Evolutionary conservation across 1,140 invertebrate species (phyloP).

Genomic region (Orius laevigatus): DNA sequence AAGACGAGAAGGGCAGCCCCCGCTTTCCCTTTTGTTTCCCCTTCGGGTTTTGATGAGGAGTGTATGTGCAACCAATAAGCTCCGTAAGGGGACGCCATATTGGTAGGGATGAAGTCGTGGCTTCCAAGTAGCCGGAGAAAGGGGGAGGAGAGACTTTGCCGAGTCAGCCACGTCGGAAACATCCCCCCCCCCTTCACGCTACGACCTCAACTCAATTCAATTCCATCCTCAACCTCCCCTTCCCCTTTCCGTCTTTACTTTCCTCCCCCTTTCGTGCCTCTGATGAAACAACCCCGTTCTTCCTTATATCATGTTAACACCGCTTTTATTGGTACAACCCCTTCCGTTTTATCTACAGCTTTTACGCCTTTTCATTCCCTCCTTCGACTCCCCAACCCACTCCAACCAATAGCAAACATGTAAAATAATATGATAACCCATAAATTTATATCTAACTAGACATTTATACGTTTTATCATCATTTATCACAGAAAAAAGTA

Average conservation of each 20-base stretch:
- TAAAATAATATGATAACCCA: too few relatives aligned
- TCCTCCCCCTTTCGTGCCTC: constrained; percentile 11
- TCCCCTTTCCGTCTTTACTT: constrained; percentile 6
- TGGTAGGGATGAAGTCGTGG: constrained; percentile 11
- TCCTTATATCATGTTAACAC: constrained; percentile 16
- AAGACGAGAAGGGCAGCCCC: too few relatives aligned
- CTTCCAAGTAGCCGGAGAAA: constrained; percentile 3
- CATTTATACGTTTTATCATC: too few relatives aligned
- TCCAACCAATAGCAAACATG: too few relatives aligned
- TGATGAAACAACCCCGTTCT: constrained; percentile 13
- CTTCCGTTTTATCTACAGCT: neutral
- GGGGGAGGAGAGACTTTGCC: constrained; percentile 2
- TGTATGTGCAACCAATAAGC: constrained; percentile 18
- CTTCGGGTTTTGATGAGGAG: constrained; percentile 14
- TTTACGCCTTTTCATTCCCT: constrained; percentile 1
- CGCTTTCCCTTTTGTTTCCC: too few relatives aligned
- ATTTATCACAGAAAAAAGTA: too few relatives aligned
- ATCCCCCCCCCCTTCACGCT: constrained; percentile 6
- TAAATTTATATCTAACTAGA: too few relatives aligned
- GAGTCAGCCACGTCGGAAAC: constrained; percentile 14
- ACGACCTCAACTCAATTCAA: constrained; percentile 6
- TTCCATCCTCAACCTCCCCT: constrained; percentile 5
- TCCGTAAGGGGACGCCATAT: constrained; percentile 11
- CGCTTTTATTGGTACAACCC: constrained; percentile 13
- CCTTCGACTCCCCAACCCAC: neutral